Percentiles rank a stretch among this genome's conserved stretches.
Evolutionary conservation across 2,113 vertebrate species (phyloP).

Genomic region (Poeciliopsis prolifica): DNA sequence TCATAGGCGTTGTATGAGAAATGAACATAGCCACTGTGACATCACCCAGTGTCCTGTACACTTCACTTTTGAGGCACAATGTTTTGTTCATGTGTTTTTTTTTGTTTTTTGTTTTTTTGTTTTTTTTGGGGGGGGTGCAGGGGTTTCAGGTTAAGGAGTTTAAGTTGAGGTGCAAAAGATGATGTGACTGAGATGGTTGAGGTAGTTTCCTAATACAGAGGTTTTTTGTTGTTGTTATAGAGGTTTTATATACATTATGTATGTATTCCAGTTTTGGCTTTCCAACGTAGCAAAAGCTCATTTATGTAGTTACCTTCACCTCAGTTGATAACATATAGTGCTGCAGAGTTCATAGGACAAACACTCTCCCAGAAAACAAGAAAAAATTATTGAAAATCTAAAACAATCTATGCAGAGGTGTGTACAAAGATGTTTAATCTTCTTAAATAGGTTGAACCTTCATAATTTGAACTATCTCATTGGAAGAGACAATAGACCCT

Average conservation of each 20-base stretch:
- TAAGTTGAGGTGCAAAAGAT: not conserved
- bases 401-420: no score
- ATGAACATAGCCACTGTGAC: not conserved
- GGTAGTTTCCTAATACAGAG: no score
- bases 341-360: no score
- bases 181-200: not conserved
- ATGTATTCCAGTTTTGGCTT: not conserved
- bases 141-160: not conserved
- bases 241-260: no score
- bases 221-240: no score
- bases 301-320: no score
- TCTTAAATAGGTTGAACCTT: not conserved
- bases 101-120: not conserved
- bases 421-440: not conserved
- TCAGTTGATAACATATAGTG: no score
- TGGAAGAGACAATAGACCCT: not conserved
- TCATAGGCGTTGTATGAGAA: not conserved
- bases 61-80: not conserved
- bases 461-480: not conserved
- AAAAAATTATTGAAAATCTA: no score
- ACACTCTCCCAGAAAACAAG: no score
- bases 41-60: not conserved
- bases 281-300: not conserved
- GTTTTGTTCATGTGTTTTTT: not conserved
- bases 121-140: not conserved